phyloP scores from a whole-genome alignment of 2,888 invertebrate species.

The Polydrusus pterygomalis region DNA sequence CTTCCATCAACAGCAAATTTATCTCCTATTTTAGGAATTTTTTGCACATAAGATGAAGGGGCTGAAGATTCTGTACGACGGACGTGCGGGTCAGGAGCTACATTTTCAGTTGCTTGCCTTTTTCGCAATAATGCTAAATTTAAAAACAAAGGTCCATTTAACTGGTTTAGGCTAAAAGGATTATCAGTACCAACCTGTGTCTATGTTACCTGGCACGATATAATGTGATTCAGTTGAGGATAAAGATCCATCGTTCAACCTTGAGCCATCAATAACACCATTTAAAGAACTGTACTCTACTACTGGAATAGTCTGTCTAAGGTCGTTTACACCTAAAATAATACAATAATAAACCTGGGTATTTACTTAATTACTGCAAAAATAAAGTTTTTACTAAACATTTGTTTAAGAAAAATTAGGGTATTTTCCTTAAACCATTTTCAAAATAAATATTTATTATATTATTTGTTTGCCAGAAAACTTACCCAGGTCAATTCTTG shows the following conservation, averaged over 20 bases:
- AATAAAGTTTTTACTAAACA: too few species aligned
- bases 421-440: too few species aligned
- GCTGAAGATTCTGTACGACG: background rate
- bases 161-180: background rate
- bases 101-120: background rate
- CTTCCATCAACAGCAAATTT: conserved; percentile 42
- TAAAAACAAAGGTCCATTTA: too few species aligned
- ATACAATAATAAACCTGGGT: background rate
- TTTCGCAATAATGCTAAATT: too few species aligned
- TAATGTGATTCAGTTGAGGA: conserved; percentile 30
- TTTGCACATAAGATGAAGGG: conserved; percentile 40
- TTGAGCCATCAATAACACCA: conserved; percentile 36
- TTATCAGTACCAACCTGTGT: conserved; percentile 19
- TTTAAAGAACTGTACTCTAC: conserved; percentile 45
- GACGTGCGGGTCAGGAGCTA: background rate
- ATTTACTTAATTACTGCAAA: too few species aligned
- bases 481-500: conserved; percentile 45
- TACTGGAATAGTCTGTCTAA: conserved; percentile 38
- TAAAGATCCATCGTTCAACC: background rate
- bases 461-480: background rate
- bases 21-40: conserved; percentile 33
- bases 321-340: conserved; percentile 24
- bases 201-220: conserved; percentile 20
- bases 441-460: too few species aligned
- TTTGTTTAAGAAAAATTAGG: background rate